Evolutionary conservation across 2,797 vertebrate species (phyloP), one percentile per base, ranked within the genome.

Genomic region (Falco novaeseelandiae): DNA sequence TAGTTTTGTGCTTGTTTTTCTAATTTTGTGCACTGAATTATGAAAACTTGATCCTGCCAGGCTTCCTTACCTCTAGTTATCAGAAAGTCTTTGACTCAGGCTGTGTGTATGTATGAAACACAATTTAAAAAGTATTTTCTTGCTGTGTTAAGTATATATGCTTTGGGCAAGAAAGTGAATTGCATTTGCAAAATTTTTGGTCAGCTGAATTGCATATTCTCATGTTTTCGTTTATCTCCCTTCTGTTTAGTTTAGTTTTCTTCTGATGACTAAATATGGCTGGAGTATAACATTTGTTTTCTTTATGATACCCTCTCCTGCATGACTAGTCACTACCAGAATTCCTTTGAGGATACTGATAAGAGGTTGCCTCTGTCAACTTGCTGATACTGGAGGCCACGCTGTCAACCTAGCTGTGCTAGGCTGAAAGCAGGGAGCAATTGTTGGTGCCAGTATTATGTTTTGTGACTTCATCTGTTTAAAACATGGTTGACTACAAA

Each of bases 251-350:
- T 55, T 93, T 65, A 72, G 34, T 65, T 88, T 93, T 91, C 42
- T 77, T 95, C 51, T 73, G 32, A 49, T 87, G 52, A 80, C 86
- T 94, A 93, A 92, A 87, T 92, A 90, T 78, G 88, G 83, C 42
- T 66, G n/a, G 29, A 89, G 25, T 59, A 59, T 83, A 89, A 32
- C n/a, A 51, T 83, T 93, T 94, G 65, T 92, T 96, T 94, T 89
- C 82, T 86, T 92, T 94, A 42, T 48, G 82, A 92, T 84, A 76
- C 42, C 5, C 29, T 88, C 49, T 83, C 65, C 40, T 74, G 40
- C 55, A 21, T 89, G 57, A 55, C 58, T 81, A 49, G 54, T 91
- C 23, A 44, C 25, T 89, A 36, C 15, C n/a, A 85, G 44, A 48
- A 83, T 85, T 94, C 86, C 74, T 96, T 36, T 80, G 52, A 65